These are phyloP conservation scores for Drosophila hamatofila DNA, from an alignment of 2,888 invertebrate genomes.

Conservation along the genomic window DNA sequence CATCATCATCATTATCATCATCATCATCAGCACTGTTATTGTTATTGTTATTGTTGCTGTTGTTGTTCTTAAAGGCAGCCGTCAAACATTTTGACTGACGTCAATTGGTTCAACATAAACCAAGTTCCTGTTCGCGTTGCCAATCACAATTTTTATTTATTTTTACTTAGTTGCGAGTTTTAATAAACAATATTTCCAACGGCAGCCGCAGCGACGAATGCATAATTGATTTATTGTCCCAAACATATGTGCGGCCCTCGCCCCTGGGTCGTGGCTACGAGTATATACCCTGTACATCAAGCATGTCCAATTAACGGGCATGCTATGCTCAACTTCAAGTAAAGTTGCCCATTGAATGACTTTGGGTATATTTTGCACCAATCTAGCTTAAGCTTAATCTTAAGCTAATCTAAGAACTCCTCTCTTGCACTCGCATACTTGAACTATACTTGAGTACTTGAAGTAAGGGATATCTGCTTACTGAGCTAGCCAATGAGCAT, in stretches of 20 bases:
- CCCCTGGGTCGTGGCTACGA: neutral
- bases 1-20: neutral
- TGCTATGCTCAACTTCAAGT: neutral
- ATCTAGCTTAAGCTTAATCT: too few species aligned
- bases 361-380: too few species aligned
- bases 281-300: neutral
- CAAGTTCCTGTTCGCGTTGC: constrained; percentile 11
- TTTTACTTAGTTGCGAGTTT: constrained; percentile 23
- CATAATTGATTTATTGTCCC: constrained; percentile 50
- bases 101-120: constrained; percentile 35
- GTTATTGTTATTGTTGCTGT: neutral
- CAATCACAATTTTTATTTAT: constrained; percentile 17
- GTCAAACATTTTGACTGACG: constrained; percentile 39
- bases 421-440: neutral
- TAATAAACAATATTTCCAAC: constrained; percentile 28
- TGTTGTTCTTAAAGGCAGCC: neutral
- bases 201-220: neutral
- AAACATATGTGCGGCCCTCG: constrained; percentile 18
- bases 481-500: neutral
- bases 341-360: neutral
- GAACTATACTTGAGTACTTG: too few species aligned
- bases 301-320: neutral
- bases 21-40: neutral
- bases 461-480: neutral
- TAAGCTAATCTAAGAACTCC: too few species aligned